Evolutionary conservation across 2,888 invertebrate genomes (phyloP).

Genomic region (Sympetrum striolatum): DNA sequence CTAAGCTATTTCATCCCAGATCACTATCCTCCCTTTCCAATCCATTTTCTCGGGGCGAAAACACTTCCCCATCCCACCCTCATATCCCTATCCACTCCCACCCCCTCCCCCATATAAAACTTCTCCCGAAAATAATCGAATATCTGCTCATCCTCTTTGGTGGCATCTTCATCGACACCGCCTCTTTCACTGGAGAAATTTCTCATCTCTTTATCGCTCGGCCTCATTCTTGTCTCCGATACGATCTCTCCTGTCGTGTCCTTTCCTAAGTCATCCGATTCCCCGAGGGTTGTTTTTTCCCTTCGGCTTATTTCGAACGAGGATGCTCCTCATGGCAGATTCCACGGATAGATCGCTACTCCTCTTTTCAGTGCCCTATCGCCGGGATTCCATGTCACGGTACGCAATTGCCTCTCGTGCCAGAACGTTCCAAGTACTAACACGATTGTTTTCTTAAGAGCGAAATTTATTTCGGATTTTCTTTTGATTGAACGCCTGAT

Average conservation of each 20-base stretch:
- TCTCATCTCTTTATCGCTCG: background rate
- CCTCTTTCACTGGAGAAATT: background rate
- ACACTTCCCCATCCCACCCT: background rate
- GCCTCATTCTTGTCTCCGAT: background rate
- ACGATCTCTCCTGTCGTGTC: background rate
- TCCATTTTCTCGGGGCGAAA: background rate
- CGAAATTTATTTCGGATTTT: too few relatives aligned
- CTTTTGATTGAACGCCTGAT: too few relatives aligned
- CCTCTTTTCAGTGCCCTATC: too few relatives aligned
- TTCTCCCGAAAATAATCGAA: conserved; percentile 1
- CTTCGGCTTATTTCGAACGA: background rate
- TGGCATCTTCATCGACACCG: background rate
- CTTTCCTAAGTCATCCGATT: background rate
- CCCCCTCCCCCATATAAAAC: background rate
- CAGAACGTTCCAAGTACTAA: too few relatives aligned
- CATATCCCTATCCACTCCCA: background rate
- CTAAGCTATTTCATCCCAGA: conserved; percentile 12
- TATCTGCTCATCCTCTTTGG: background rate
- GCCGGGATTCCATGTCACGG: too few relatives aligned
- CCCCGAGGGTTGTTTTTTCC: background rate
- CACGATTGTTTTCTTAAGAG: too few relatives aligned
- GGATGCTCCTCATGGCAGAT: too few relatives aligned
- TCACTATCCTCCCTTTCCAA: background rate
- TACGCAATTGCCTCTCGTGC: too few relatives aligned
- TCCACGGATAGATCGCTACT: too few relatives aligned